These are phyloP conservation scores for Drosophila parvula DNA, from an alignment of 1,140 invertebrate species.

Conservation along the genomic window DNA sequence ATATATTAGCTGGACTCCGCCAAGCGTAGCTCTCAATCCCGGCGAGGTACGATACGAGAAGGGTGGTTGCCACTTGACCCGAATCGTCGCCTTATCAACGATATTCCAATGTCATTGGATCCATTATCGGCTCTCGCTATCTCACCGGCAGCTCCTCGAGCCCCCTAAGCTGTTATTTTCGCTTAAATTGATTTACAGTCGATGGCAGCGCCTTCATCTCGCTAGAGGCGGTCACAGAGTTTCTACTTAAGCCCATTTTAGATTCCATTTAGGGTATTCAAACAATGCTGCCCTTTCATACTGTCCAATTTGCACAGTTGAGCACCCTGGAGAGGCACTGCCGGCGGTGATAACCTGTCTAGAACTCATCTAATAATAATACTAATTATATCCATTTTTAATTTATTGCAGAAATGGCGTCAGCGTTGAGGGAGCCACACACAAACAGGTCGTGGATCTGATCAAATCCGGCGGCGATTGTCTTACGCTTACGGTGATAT, in stretches of 20 bases:
- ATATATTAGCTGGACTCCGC: too few relatives aligned
- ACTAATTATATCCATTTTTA: neutral
- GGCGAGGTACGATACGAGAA: slow-evolving; percentile 17
- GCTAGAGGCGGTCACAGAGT: slow-evolving; percentile 3
- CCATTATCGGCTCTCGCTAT: slow-evolving; percentile 15
- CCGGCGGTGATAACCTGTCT: slow-evolving; percentile 38
- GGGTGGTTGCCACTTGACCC: slow-evolving; percentile 63
- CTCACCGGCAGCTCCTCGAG: neutral
- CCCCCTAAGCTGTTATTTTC: slow-evolving; percentile 9
- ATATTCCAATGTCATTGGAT: slow-evolving; percentile 30
- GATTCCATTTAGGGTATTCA: neutral
- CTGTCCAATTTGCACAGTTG: slow-evolving; percentile 66
- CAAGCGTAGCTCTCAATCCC: slow-evolving; percentile 14
- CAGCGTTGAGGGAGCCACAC: slow-evolving; percentile 99
- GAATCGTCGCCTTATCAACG: slow-evolving; percentile 58
- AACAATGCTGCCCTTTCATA: slow-evolving; percentile 73
- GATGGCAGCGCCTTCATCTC: slow-evolving; percentile 13
- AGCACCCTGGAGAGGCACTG: slow-evolving; percentile 60
- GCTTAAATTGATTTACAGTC: slow-evolving; percentile 33
- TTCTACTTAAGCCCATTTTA: neutral
- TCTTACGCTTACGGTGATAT: slow-evolving; percentile 97
- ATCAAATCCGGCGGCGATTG: slow-evolving; percentile 99
- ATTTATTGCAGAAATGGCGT: slow-evolving; percentile 92
- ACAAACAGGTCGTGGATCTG: slow-evolving; percentile 99
- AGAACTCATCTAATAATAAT: neutral